Conservation (phyloP, 2,113 vertebrate species). For the Elanus axillaris region DNA sequence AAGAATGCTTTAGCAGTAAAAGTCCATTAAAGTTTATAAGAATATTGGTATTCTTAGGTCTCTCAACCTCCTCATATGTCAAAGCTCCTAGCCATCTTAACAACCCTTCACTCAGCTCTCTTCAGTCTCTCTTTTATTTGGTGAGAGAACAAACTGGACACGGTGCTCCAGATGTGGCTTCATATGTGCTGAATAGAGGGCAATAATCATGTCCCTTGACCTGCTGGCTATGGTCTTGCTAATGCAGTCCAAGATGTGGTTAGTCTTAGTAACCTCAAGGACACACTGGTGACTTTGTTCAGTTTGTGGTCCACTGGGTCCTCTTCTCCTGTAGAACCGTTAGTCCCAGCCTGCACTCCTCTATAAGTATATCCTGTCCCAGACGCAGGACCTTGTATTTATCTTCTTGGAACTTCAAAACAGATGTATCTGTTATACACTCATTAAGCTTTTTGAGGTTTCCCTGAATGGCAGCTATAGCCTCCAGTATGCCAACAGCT, state of each 20-base stretch:
- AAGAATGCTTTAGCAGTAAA: neutral
- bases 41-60: neutral
- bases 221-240: neutral
- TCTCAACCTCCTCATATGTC: neutral
- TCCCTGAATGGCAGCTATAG: neutral
- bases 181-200: neutral
- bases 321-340: neutral
- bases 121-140: neutral
- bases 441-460: neutral
- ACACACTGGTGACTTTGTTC: neutral
- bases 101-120: neutral
- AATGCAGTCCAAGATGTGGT: neutral
- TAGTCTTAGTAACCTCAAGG: neutral
- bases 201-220: neutral
- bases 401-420: neutral
- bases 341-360: neutral
- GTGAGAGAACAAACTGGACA: neutral
- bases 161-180: neutral
- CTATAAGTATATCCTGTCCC: neutral
- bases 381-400: neutral
- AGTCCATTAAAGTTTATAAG: neutral
- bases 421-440: neutral
- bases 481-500: neutral
- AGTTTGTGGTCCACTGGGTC: neutral
- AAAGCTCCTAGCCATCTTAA: neutral